Percentiles rank a stretch among this genome's conserved stretches.
Conservation (phyloP, 53 echinoderm and acorn worm genomes). For the Patiria pectinifera region DNA sequence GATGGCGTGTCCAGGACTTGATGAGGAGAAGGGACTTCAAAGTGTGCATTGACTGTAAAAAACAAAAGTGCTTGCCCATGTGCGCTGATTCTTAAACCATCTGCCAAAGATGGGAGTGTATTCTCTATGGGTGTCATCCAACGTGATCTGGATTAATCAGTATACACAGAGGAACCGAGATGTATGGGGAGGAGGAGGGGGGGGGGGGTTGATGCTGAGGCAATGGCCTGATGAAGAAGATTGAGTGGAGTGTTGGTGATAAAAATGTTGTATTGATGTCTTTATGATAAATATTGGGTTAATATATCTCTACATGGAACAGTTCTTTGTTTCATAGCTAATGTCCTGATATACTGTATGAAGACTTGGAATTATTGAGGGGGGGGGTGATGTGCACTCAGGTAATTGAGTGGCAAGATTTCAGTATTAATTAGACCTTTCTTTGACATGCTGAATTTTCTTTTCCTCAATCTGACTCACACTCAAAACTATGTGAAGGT, state of each 20-base stretch:
- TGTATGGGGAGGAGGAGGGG: background rate
- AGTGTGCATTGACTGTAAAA: slow-evolving; percentile 14
- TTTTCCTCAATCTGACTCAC: too few species aligned
- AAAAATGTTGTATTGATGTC: background rate
- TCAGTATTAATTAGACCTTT: too few species aligned
- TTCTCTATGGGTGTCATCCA: slow-evolving; percentile 14
- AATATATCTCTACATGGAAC: too few species aligned
- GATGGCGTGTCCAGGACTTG: slow-evolving; percentile 50
- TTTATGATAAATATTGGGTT: background rate
- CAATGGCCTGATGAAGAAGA: background rate
- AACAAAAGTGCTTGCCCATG: background rate
- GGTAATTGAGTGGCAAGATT: too few species aligned
- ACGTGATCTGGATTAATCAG: slow-evolving; percentile 39
- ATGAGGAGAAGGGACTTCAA: slow-evolving; percentile 13
- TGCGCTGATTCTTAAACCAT: background rate
- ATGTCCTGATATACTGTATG: too few species aligned
- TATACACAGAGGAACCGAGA: background rate
- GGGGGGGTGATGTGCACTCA: background rate
- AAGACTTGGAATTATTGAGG: background rate
- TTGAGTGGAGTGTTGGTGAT: background rate
- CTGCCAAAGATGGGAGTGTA: slow-evolving; percentile 8
- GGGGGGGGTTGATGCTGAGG: background rate
- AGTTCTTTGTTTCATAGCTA: too few species aligned
- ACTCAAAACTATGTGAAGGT: too few species aligned
- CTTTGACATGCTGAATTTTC: too few species aligned